Base-by-base conservation (phyloP, 2,797 vertebrate species). In the Ceryle rudis region DNA sequence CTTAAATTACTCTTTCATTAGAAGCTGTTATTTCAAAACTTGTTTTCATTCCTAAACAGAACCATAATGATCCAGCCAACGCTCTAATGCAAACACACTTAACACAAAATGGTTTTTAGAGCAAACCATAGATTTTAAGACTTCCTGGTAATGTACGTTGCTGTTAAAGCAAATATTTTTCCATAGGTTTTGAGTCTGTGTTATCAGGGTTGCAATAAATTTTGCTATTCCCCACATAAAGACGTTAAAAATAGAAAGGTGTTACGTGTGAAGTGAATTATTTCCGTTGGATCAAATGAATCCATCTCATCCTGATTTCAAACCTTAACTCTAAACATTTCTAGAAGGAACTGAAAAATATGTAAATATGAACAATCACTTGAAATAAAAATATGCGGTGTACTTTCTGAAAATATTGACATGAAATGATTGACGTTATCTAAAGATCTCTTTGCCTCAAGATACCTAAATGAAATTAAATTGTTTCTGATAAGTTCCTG, bases 371-470 rank as follows among this genome's bases (percentile, higher is more conserved):
- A 80, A 57, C 39, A 71, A 90, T 21, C 54, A 33, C 42, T 86
- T 78, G 37, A 79, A 89, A 69, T 65, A 71, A 79, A 96, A 94
- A 61, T 57, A 75, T 79, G 72, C 86, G 49, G 65, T 5, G 26
- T 41, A 25, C 0, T 0, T 54, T 95, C 65, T 74, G 62, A 81
- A 95, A 89, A 93, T 73, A 83, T 57, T 86, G 89, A 81, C 66
- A 22, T 29, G 82, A 86, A 93, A 25, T 93, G 89, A 95, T 20
- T 89, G 96, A 90, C 51, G 4, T 90, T 95, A 95, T 96, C 95
- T 86, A 74, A 83, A 22, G 66, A 97, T 95, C 82, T 95, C 82
- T 90, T 82, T 87, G 95, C 95, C 93, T 93, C 52, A 2, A 93
- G 90, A 77, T 46, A 73, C 37, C 54, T 49, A 71, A 44, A 57